These are phyloP conservation scores for Anas georgica DNA, from an alignment of 2,797 vertebrate species.

Conservation along the genomic window DNA sequence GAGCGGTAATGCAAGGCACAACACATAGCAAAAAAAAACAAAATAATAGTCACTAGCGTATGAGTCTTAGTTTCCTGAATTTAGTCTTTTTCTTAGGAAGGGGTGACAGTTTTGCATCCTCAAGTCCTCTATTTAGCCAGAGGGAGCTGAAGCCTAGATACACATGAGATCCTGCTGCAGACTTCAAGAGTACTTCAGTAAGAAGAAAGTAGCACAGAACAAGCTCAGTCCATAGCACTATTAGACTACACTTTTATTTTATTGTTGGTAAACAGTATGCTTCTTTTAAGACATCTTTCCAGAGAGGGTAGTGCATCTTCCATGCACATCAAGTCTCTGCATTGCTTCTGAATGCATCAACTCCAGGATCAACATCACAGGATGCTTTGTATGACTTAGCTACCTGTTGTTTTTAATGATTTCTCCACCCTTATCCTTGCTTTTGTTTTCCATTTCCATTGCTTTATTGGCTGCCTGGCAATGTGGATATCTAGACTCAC, in stretches of 20 bases:
- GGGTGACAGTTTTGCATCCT: background rate
- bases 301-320: background rate
- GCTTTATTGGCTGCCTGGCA: background rate
- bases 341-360: background rate
- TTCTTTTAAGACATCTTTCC: background rate
- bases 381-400: slow-evolving; percentile 9
- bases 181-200: background rate
- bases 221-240: background rate
- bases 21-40: background rate
- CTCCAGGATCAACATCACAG: background rate
- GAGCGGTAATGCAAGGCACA: background rate
- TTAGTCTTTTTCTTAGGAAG: background rate
- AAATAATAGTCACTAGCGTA: background rate
- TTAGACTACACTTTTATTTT: background rate
- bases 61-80: background rate
- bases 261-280: background rate
- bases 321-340: background rate
- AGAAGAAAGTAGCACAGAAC: background rate
- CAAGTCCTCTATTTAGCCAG: background rate
- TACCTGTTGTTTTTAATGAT: slow-evolving; percentile 24
- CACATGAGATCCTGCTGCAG: background rate
- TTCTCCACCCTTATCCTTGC: background rate
- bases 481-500: background rate
- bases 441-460: slow-evolving; percentile 11
- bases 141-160: background rate